phyloP scores from a whole-genome alignment of 35 echinoderm and acorn worm genomes.

The Amphiura filiformis region DNA sequence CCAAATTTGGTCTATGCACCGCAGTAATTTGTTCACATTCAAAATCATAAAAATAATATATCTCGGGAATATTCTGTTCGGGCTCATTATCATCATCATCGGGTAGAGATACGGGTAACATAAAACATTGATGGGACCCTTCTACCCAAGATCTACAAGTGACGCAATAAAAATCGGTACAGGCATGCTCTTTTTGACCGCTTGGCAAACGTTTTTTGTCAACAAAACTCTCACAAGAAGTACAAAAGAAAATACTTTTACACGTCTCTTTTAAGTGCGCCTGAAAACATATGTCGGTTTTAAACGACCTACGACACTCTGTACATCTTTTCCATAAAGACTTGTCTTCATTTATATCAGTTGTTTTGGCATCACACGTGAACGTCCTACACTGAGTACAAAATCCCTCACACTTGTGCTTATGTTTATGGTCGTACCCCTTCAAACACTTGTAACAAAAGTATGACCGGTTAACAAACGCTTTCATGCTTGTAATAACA shows the following conservation, averaged over 20 bases:
- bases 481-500: constrained; percentile 4
- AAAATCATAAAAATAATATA: neutral
- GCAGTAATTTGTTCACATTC: neutral
- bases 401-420: neutral
- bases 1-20: neutral
- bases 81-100: neutral
- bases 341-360: neutral
- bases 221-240: neutral
- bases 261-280: neutral
- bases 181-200: neutral
- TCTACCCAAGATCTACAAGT: neutral
- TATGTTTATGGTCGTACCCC: neutral
- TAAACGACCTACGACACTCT: neutral
- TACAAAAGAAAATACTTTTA: neutral
- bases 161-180: neutral
- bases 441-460: constrained; percentile 32
- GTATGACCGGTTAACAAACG: constrained; percentile 12
- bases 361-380: neutral
- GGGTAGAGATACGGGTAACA: neutral
- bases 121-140: neutral
- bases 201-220: neutral
- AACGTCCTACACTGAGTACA: constrained; percentile 1
- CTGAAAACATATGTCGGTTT: neutral
- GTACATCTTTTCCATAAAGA: neutral
- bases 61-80: no score